Percentiles rank a stretch among this genome's conserved stretches.
phyloP scores from a whole-genome alignment of 1,140 invertebrate species.

The Zaprionus tsacasi region DNA sequence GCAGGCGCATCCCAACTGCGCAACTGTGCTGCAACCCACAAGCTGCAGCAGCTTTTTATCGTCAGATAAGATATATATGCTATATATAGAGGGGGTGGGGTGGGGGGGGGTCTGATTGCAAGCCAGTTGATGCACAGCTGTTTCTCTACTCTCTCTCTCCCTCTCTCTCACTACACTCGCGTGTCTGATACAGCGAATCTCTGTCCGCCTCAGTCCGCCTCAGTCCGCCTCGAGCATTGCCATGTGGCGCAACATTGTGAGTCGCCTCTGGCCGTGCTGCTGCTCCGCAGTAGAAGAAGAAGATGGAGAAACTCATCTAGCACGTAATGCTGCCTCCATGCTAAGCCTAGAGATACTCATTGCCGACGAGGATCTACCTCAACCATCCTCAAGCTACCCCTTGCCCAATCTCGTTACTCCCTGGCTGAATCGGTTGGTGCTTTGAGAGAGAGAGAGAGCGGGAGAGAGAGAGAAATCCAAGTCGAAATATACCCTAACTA shows the following conservation, averaged over 20 bases:
- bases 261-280: slow-evolving; percentile 12
- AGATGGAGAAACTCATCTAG: neutral
- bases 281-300: neutral
- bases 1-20: neutral
- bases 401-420: neutral
- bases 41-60: slow-evolving; percentile 33
- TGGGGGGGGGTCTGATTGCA: neutral
- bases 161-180: neutral
- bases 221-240: slow-evolving; percentile 3
- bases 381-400: neutral
- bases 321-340: neutral
- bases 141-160: neutral
- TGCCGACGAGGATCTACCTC: slow-evolving; percentile 20
- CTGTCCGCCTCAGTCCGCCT: slow-evolving; percentile 7
- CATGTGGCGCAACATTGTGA: slow-evolving; percentile 27
- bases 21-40: neutral
- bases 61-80: neutral
- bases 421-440: slow-evolving; percentile 29
- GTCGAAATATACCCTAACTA: neutral
- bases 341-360: slow-evolving; percentile 32
- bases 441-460: neutral
- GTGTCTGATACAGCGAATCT: neutral
- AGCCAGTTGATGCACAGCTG: neutral
- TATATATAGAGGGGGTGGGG: too few species aligned
- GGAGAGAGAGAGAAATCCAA: too few species aligned